Base-by-base conservation (phyloP, 2,888 invertebrate species). In the Pomacea canaliculata region DNA sequence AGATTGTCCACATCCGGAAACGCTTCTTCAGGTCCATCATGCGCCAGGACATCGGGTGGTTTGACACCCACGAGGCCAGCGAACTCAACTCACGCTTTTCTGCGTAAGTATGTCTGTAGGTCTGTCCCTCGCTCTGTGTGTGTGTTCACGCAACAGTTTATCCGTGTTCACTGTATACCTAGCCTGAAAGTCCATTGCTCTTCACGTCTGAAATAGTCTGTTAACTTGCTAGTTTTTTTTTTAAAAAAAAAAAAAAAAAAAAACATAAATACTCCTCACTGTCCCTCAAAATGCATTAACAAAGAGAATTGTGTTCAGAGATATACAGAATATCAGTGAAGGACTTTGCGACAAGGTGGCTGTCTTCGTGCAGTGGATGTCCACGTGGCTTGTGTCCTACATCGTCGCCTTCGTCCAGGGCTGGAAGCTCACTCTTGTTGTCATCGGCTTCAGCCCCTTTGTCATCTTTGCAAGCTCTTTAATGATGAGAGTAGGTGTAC, bases 281-380 rank as follows among this genome's bases (percentile, higher is more conserved):
- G 12, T 7, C 2, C 51, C 51, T 5, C 51, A 13, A 51, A 13
- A 51, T 16, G 51, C 37, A 37, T 37, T 3, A 37, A 37, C 37
- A 37, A 37, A 37, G 37, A 37, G 37, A 37, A 37, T 51, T 51
- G 51, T 51, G 51, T 87, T 67, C 87, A 93, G 93, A 86, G 90
- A 90, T 77, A 84, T 90, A 37, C 82, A 85, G 46, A 89, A 89
- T 91, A 92, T 96, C 81, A 95, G 96, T 91, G 95, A 95, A 81
- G 96, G 96, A 13, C 93, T 96, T 65, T 96, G 95, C 0, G 96
- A 96, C 89, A 96, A 96, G 88, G 92, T 95, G 59, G 93, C 94
- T 0, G 94, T 94, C 81, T 95, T 95, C 85, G 87, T 94, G 8
- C 94, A 94, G 89, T 95, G 94, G 88, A 92, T 95, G 82, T 91